phyloP scores from a whole-genome alignment of 2,113 vertebrate genomes.

The Balaeniceps rex region DNA sequence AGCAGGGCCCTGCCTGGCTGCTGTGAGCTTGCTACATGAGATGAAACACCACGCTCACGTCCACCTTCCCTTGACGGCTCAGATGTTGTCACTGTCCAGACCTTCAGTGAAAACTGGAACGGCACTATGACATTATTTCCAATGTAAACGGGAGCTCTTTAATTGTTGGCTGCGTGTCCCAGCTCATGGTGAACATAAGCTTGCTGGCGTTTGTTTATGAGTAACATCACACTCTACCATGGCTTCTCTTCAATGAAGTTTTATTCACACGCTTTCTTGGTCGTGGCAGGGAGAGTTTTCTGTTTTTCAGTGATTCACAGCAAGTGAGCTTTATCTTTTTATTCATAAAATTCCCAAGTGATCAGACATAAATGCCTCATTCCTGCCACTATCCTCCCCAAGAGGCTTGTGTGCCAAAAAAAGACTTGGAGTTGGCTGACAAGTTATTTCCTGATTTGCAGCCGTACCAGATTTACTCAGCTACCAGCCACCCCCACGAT shows the following conservation, averaged over 20 bases:
- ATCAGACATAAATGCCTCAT: conserved; percentile 36
- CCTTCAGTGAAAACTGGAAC: background rate
- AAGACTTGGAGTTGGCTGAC: conserved; percentile 42
- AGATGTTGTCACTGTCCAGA: background rate
- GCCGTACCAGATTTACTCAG: conserved; percentile 28
- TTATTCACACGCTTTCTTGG: background rate
- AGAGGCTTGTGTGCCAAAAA: conserved; percentile 39
- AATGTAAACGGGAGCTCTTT: background rate
- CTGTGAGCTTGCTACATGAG: background rate
- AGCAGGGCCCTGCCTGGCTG: background rate
- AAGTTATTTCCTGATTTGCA: conserved; percentile 45
- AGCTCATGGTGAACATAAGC: background rate
- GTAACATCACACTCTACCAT: background rate
- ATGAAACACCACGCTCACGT: background rate
- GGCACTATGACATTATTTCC: background rate
- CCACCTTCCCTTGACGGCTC: background rate
- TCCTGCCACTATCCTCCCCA: conserved; percentile 21
- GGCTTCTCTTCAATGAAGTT: background rate
- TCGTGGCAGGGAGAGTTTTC: background rate
- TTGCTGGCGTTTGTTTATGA: background rate
- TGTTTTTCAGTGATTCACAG: conserved; percentile 18
- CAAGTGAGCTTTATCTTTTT: conserved; percentile 39
- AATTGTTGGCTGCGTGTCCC: background rate
- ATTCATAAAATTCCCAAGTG: conserved; percentile 44
- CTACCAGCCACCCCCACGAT: background rate